Evolutionary conservation across 2,888 invertebrate genomes (phyloP).

Genomic region (Chrysomela aeneicollis): DNA sequence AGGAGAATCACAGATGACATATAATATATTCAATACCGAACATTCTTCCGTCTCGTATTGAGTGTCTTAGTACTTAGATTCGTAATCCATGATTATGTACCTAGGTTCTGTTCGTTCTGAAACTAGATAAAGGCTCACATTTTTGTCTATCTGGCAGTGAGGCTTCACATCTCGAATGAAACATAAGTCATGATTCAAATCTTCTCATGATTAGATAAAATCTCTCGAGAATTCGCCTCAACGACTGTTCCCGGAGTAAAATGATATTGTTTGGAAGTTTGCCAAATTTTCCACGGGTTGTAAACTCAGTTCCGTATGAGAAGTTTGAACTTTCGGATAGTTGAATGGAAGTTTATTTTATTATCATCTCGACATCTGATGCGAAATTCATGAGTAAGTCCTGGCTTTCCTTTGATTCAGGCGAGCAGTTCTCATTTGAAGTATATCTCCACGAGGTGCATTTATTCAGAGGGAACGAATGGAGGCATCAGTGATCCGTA

Average conservation of each 20-base stretch:
- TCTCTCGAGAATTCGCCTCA: background rate
- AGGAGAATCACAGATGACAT: too few relatives aligned
- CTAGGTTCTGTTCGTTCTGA: too few relatives aligned
- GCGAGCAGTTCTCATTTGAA: background rate
- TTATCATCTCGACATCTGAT: background rate
- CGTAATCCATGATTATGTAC: too few relatives aligned
- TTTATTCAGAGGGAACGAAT: background rate
- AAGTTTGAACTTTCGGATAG: background rate
- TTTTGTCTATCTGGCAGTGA: too few relatives aligned
- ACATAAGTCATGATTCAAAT: background rate
- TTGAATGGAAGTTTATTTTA: background rate
- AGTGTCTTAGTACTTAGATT: too few relatives aligned
- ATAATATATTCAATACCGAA: too few relatives aligned
- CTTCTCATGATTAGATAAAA: slow-evolving; percentile 8
- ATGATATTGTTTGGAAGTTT: background rate
- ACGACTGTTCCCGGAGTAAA: background rate
- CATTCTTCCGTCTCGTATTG: too few relatives aligned
- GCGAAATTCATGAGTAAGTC: background rate
- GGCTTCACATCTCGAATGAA: too few relatives aligned
- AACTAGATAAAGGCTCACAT: too few relatives aligned
- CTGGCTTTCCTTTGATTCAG: background rate
- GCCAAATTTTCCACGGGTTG: background rate
- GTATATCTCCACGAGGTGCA: background rate
- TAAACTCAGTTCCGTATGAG: background rate
- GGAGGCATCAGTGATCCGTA: background rate